phyloP scores from a whole-genome alignment of 2,888 invertebrate genomes.

The Drosophila picticornis region DNA sequence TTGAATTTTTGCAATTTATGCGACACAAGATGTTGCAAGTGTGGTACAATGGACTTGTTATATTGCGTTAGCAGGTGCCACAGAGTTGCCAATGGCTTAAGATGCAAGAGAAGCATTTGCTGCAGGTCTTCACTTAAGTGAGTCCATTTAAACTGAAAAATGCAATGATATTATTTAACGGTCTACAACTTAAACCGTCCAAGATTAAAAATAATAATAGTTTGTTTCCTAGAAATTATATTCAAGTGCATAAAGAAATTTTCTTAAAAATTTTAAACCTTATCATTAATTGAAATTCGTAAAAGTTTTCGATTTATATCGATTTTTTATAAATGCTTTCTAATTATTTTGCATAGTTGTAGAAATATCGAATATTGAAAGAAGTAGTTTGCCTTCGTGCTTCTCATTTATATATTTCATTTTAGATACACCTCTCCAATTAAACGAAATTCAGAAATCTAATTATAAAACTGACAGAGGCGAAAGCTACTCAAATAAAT shows the following conservation, averaged over 20 bases:
- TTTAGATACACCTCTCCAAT: background rate
- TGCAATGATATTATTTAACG: no score
- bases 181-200: no score
- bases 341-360: no score
- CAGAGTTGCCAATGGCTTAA: background rate
- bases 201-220: background rate
- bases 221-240: background rate
- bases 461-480: background rate
- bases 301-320: background rate
- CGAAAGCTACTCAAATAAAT: background rate
- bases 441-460: background rate
- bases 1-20: slow-evolving; percentile 64
- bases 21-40: slow-evolving; percentile 15
- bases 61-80: background rate
- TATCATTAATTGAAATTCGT: background rate
- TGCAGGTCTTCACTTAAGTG: background rate
- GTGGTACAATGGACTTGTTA: background rate
- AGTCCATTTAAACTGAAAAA: no score
- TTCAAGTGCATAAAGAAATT: no score
- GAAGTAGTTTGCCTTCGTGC: background rate
- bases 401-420: background rate
- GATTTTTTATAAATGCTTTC: no score
- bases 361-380: no score
- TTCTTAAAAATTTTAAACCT: background rate
- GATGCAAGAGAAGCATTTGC: background rate